Conservation (phyloP, 2,113 vertebrate species). For the Clarias gariepinus region DNA sequence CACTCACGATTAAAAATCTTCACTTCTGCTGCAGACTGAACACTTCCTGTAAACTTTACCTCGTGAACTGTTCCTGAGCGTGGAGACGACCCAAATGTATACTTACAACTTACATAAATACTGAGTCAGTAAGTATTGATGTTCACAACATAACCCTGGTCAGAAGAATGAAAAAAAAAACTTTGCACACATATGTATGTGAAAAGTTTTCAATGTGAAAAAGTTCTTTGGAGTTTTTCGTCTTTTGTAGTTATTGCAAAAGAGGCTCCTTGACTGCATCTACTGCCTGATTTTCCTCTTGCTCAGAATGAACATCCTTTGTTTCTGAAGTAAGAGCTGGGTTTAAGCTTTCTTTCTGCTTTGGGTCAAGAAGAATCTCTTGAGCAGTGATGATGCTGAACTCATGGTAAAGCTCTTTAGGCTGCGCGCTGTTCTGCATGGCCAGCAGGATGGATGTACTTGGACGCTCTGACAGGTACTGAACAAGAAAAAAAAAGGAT, state of each 20-base stretch:
- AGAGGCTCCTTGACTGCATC: not conserved
- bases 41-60: not conserved
- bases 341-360: not conserved
- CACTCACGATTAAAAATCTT: not conserved
- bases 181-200: not conserved
- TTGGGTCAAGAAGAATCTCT: not conserved
- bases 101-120: not conserved
- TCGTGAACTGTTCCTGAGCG: not conserved
- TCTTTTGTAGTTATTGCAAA: not conserved
- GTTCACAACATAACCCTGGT: not conserved
- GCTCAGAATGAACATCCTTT: not conserved
- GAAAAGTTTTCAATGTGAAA: not conserved
- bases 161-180: not conserved
- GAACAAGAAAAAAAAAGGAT: not conserved
- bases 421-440: slow-evolving; percentile 50
- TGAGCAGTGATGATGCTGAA: slow-evolving; percentile 51
- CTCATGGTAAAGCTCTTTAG: slow-evolving; percentile 57
- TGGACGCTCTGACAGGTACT: slow-evolving; percentile 55
- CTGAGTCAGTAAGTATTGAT: not conserved
- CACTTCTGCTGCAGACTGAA: not conserved
- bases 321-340: too few relatives aligned
- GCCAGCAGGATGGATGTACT: slow-evolving; percentile 39
- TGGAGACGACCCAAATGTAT: not conserved
- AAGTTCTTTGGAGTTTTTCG: not conserved
- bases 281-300: not conserved